Base-by-base conservation (phyloP, 1,140 invertebrate genomes). In the Rhopalosiphum padi region DNA sequence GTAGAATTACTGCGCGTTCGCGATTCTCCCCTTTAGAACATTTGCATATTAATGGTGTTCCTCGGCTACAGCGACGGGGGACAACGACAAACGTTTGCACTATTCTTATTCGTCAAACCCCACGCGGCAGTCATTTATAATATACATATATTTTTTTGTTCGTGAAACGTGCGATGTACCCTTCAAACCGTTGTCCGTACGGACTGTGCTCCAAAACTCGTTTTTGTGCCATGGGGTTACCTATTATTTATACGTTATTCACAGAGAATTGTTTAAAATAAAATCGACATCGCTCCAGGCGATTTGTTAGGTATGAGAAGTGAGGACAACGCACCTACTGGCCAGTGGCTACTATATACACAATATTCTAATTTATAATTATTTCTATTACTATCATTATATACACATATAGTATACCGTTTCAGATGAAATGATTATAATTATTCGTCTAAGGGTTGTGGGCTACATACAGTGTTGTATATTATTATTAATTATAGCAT, bases 91-190 rank as follows among this genome's bases (percentile, higher is more conserved):
- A 43, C 37, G 23, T 86, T 86, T 86, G 43, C 83, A 86, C 83
- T 25, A 43, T 43, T 43, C 37, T 25, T 86, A 86, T 86, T 86
- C 83, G 37, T 43, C 83, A 86, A 86, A 86, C 83, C 41, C 83
- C 83, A 86, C 83, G 37, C 37, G 37, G 37, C 23, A 23, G 83
- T 86, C 37, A 43, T 86, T 77, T 77, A n/a, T 68, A 68, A 60
- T 55, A 25, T 55, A 30, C 48, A 48, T 51, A 18, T 60, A 4
- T 15, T 41, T 86, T 41, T 86, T 86, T 43, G 83, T 86, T 25
- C 8, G 23, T 43, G 11, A 25, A 86, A 86, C 15, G 23, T 86
- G 41, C 30, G 25, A 25, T 43, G 15, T 48, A 86, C 85, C 41
- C 41, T 86, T 86, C 25, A 48, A 86, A 86, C 85, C 25, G 85